Evolutionary conservation across 1,140 invertebrate genomes (phyloP), one percentile per base, ranked within the genome.

Genomic region (Harpegnathos saltator): DNA sequence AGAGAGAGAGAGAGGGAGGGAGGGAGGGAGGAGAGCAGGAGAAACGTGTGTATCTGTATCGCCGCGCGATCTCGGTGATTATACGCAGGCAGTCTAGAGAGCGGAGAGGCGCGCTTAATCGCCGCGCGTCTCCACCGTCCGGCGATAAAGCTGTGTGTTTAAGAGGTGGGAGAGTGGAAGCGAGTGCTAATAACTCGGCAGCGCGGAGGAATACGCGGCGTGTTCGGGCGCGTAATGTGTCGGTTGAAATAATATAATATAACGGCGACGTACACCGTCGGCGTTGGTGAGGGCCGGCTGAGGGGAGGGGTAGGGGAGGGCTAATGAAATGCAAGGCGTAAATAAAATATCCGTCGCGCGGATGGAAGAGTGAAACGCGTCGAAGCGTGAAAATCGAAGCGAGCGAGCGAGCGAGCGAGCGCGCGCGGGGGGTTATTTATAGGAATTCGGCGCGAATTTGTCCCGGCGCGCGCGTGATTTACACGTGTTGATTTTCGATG

Each of bases 401-500:
- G 71, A n/a, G n/a, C n/a, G n/a, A n/a, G n/a, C n/a, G n/a, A n/a
- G n/a, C n/a, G n/a, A n/a, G n/a, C n/a, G n/a, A n/a, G n/a, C n/a
- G n/a, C n/a, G n/a, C n/a, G 19, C 9, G 12, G 7, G 33, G 50
- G 38, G 52, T 3, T 22, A 75, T 33, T 62, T 63, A 26, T 66
- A 11, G 1, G n/a, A 56, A 68, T 22, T 15, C 19, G 15, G n/a
- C 15, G 33, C 7, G 33, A 54, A 82, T 83, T 83, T 74, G 72
- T 78, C 33, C 17, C 29, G 38, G 1, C 12, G 2, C 17, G 26
- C 12, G 14, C 33, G 33, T 85, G 72, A 85, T 85, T 83, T 83
- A 83, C 22, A 56, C 26, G 22, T 83, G 78, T 88, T 85, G 50
- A 15, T 78, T 52, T 88, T 85, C 69, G 48, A 38, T 48, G n/a